These are phyloP conservation scores for Malacoctenus gilli DNA, from an alignment of 2,797 vertebrate genomes.

Conservation along the genomic window DNA sequence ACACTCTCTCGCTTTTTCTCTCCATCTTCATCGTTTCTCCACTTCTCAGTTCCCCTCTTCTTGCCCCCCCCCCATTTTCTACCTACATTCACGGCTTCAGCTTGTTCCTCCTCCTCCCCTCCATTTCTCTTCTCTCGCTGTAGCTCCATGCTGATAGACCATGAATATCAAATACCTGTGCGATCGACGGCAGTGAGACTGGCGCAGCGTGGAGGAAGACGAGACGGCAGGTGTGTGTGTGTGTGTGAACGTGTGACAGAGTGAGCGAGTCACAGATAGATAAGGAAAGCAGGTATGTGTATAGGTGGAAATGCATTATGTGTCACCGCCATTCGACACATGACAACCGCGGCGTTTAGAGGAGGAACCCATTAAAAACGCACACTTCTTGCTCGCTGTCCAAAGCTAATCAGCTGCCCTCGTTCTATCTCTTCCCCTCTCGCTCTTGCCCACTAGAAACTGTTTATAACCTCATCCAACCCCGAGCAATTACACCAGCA, in stretches of 20 bases:
- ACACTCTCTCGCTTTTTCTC: too few relatives aligned
- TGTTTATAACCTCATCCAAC: conserved; percentile 56
- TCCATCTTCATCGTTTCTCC: not conserved
- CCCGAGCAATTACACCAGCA: conserved; percentile 51
- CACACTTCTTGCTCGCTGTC: not conserved
- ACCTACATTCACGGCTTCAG: not conserved
- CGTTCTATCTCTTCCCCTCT: not conserved
- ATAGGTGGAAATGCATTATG: conserved; percentile 8
- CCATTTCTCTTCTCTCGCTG: conserved; percentile 26
- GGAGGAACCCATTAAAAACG: not conserved
- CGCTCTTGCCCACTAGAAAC: conserved; percentile 36
- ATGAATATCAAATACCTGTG: conserved; percentile 75
- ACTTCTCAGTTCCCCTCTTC: not conserved
- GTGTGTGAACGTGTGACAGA: conserved; percentile 17
- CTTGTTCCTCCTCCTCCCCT: not conserved
- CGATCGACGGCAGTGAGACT: conserved; percentile 31
- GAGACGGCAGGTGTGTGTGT: conserved; percentile 3
- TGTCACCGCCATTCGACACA: conserved; percentile 1
- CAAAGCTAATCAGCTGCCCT: conserved; percentile 38
- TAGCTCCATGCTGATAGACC: conserved; percentile 61
- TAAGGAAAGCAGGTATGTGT: conserved; percentile 6
- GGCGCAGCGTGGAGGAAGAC: conserved; percentile 44
- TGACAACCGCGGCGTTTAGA: not conserved
- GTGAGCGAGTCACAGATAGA: not conserved
- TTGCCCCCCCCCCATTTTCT: not conserved